Evolutionary conservation across 2,113 vertebrate genomes (phyloP).

Genomic region (Edolisoma coerulescens): DNA sequence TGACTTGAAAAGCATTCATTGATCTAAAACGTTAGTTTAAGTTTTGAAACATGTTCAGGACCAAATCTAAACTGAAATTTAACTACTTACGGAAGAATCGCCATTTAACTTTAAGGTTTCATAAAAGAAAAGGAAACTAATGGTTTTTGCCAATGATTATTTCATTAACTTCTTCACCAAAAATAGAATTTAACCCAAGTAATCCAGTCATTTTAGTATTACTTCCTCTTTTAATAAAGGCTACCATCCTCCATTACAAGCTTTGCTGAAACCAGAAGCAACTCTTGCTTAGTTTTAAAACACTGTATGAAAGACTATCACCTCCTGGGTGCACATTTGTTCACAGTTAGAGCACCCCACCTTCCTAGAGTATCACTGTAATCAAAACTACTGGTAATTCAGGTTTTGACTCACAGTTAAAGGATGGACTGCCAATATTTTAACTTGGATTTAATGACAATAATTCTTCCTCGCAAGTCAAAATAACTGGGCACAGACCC

Average conservation of each 20-base stretch:
- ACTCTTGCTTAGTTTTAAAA: neutral
- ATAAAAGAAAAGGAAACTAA: neutral
- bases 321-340: neutral
- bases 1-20: neutral
- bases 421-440: neutral
- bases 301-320: neutral
- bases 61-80: neutral
- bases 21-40: neutral
- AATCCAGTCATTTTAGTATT: neutral
- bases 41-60: neutral
- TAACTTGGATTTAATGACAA: neutral
- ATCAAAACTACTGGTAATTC: constrained; percentile 45
- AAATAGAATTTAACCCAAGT: constrained; percentile 4
- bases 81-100: neutral
- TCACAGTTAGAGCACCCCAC: neutral
- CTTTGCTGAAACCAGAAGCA: neutral
- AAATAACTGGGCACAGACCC: neutral
- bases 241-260: neutral
- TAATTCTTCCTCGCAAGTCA: neutral
- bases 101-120: neutral
- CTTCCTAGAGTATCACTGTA: neutral
- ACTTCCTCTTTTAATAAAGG: constrained; percentile 1
- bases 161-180: constrained; percentile 9
- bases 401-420: constrained; percentile 17
- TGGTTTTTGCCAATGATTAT: neutral